Base-by-base conservation (phyloP, 2,888 invertebrate genomes). In the Ectemnius lituratus region DNA sequence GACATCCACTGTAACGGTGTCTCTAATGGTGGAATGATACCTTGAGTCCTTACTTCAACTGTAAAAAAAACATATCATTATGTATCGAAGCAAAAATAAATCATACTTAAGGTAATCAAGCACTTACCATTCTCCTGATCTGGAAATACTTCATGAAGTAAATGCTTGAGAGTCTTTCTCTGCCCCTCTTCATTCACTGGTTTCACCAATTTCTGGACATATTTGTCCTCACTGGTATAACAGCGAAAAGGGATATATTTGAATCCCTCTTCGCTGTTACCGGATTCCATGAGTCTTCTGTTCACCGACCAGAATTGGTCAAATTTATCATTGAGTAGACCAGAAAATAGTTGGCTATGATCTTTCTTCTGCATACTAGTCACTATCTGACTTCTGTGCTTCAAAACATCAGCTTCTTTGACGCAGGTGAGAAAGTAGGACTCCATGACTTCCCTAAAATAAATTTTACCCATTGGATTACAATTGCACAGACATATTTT, bases 231-330 rank as follows among this genome's bases (percentile, higher is more conserved):
- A 59, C 88, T 90, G 57, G 89, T 86, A 87, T 97, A 97, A 91
- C 97, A 95, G 85, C 97, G 94, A 79, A 98, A 94, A 67, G 98
- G 98, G 92, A 98, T 96, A 91, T 96, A 94, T 90, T 96, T 96
- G 88, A 98, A 98, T 67, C 94, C 93, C 85, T 97, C 96, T 86
- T 94, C 95, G 64, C 95, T 95, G 65, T 94, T 94, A 78, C 93
- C 93, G 0, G 94, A 93, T 88, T 98, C 98, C 99, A 99, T 99
- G 67, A 99, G 92, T 88, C 97, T 95, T 83, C 97, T 94, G 90
- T 99, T 99, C 13, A 99, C 96, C 2, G 97, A 95, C 99, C 99
- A 99, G 91, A 99, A 99, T 91, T 99, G 99, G 91, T 99, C 99
- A 92, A 99, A 99, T 91, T 98, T 98, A 90, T 99, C 98, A 93